Conservation (phyloP, 1,140 invertebrate genomes). For the Temnothorax nylanderi region DNA sequence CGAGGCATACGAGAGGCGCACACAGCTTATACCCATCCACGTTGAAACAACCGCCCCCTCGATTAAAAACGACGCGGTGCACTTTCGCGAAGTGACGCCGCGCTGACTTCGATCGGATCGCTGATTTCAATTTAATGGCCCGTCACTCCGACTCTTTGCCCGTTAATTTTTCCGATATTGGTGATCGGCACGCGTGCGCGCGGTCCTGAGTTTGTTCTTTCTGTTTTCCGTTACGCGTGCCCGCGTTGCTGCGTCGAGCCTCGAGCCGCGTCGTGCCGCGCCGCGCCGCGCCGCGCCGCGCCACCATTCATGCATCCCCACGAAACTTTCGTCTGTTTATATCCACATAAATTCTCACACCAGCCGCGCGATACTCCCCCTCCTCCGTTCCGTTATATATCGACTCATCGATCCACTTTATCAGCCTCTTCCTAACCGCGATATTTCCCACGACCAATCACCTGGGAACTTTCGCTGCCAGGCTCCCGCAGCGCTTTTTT, state of each 20-base stretch:
- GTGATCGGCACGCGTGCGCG: slow-evolving; percentile 28
- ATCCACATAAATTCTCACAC: slow-evolving; percentile 63
- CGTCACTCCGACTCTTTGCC: slow-evolving; percentile 57
- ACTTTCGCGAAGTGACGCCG: slow-evolving; percentile 60
- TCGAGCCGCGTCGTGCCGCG: neutral
- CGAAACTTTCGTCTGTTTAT: slow-evolving; percentile 66
- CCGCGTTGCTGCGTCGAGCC: neutral
- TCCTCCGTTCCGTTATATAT: slow-evolving; percentile 43
- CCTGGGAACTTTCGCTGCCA: slow-evolving; percentile 67
- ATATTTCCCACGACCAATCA: slow-evolving; percentile 76
- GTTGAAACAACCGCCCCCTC: slow-evolving; percentile 49
- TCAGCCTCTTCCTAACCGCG: slow-evolving; percentile 72
- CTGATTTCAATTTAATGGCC: slow-evolving; percentile 62
- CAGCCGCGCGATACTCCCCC: slow-evolving; percentile 58
- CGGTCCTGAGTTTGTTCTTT: slow-evolving; percentile 50
- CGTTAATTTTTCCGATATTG: slow-evolving; percentile 61
- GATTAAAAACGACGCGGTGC: slow-evolving; percentile 59
- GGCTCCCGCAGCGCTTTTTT: slow-evolving; percentile 27
- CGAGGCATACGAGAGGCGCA: neutral
- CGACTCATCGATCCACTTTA: slow-evolving; percentile 75
- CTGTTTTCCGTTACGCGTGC: slow-evolving; percentile 49
- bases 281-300: neutral
- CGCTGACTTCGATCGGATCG: slow-evolving; percentile 56
- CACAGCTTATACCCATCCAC: slow-evolving; percentile 45
- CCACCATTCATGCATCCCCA: slow-evolving; percentile 45